phyloP scores from a whole-genome alignment of 1,140 invertebrate genomes.

The Drosophila auraria region DNA sequence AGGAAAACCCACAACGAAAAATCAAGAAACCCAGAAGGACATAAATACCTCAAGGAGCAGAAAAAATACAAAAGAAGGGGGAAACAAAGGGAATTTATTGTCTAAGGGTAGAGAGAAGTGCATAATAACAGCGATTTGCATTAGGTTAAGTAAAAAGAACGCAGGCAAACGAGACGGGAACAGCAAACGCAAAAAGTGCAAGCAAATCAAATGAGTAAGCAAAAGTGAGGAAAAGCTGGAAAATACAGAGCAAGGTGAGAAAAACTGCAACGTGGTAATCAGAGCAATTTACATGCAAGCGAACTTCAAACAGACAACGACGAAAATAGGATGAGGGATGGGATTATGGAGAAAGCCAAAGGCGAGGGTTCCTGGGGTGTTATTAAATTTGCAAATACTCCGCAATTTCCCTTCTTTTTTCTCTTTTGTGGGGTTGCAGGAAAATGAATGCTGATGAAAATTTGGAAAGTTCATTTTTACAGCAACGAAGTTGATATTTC shows the following conservation, averaged over 20 bases:
- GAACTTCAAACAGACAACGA: conserved; percentile 76
- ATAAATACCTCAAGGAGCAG: conserved; percentile 71
- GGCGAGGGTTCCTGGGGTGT: conserved; percentile 9
- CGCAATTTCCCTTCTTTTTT: conserved; percentile 45
- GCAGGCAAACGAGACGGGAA: conserved; percentile 47
- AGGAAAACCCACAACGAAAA: conserved; percentile 28
- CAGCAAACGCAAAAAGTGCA: conserved; percentile 55
- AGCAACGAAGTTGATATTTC: conserved; percentile 3
- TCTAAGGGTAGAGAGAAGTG: conserved; percentile 59
- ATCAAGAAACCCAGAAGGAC: conserved; percentile 7
- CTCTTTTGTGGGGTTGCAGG: conserved; percentile 28
- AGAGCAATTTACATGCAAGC: conserved; percentile 82
- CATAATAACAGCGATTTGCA: conserved; percentile 79
- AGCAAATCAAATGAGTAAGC: conserved; percentile 80
- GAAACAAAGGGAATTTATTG: conserved; percentile 28
- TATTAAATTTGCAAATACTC: conserved; percentile 76
- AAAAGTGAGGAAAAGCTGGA: conserved; percentile 38
- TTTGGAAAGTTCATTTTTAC: not conserved
- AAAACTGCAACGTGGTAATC: conserved; percentile 79
- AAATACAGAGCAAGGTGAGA: conserved; percentile 8
- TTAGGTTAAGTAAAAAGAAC: conserved; percentile 66
- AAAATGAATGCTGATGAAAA: conserved; percentile 34
- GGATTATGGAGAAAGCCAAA: conserved; percentile 20
- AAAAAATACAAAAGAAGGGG: conserved; percentile 7
- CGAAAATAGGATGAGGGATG: conserved; percentile 27